Evolutionary conservation across 2,888 invertebrate genomes (phyloP).

Genomic region (Lithophane leautieri): DNA sequence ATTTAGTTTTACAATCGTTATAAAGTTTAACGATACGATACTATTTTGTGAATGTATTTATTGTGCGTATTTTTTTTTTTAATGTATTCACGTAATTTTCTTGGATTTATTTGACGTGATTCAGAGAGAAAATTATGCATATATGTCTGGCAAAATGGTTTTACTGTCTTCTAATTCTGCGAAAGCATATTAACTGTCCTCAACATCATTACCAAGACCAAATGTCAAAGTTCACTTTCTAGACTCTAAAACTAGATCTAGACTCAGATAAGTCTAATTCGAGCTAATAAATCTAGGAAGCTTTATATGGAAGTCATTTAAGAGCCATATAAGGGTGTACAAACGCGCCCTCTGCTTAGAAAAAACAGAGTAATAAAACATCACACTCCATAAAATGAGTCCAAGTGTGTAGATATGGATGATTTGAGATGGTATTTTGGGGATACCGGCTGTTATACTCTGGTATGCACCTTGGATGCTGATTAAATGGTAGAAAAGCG

Average conservation of each 20-base stretch:
- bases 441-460: constrained; percentile 30
- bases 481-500: neutral
- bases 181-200: constrained; percentile 9
- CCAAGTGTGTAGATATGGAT: constrained; percentile 52
- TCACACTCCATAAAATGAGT: constrained; percentile 61
- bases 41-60: constrained; percentile 57
- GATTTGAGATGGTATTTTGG: constrained; percentile 56
- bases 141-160: constrained; percentile 7
- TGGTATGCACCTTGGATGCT: constrained; percentile 6
- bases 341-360: constrained; percentile 54
- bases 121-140: constrained; percentile 12
- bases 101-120: constrained; percentile 16
- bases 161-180: constrained; percentile 10
- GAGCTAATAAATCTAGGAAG: constrained; percentile 47
- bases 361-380: constrained; percentile 60
- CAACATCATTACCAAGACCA: neutral
- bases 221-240: constrained; percentile 52
- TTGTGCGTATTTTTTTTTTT: constrained; percentile 51
- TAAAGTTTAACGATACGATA: constrained; percentile 64
- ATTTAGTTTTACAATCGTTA: constrained; percentile 71
- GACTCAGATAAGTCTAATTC: constrained; percentile 56
- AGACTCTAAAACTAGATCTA: constrained; percentile 46
- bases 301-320: constrained; percentile 45
- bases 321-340: constrained; percentile 52
- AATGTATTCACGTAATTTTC: constrained; percentile 38